Evolutionary conservation across 2,113 vertebrate species (phyloP), one percentile per base, ranked within the genome.

Genomic region (Seriola dumerili): DNA sequence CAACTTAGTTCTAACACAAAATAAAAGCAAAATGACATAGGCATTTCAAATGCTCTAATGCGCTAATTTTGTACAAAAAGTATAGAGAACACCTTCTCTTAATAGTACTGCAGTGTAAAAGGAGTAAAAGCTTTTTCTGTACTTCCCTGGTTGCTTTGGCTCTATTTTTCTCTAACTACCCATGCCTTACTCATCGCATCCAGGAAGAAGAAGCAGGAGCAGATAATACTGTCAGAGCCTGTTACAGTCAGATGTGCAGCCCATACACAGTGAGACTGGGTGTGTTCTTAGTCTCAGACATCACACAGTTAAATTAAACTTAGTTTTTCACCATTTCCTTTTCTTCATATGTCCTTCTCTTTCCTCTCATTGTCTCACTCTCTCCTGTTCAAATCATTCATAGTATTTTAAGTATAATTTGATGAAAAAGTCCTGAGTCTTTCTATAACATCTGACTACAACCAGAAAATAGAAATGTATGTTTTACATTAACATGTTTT

Each of bases 181-280:
- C 3, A 5, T 21, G 23, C 63, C 48, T 68, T 54, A 73, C 70
- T 72, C 77, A 69, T n/a, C n/a, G 32, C 62, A 40, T 36, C 50
- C 32, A 66, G 48, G 38, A 55, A 38, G 55, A 71, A 50, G 36
- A 46, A 62, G 25, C 34, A 61, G 29, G 1, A 73, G 68, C 40
- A 69, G 69, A 81, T 84, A 73, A 80, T 64, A 36, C n/a, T 63
- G 72, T 76, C 76, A 17, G 46, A 46, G 67, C 19, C 66, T 46
- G 34, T 77, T 64, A 38, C 59, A 69, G 54, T 80, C 77, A 84
- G 32, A 83, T 70, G 67, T 58, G 34, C 29, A 67, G 36, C 59
- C 23, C 36, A 55, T 16, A 72, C 57, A 58, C 34, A 83, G 2
- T 68, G 67, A 76, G 48, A 69, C 16, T 25, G 67, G 46, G 29